A percentile compares a stretch with the other conserved stretches of the same genome.
These are phyloP conservation scores for Fregetta grallaria DNA, from an alignment of 2,113 vertebrate species.

Conservation along the genomic window DNA sequence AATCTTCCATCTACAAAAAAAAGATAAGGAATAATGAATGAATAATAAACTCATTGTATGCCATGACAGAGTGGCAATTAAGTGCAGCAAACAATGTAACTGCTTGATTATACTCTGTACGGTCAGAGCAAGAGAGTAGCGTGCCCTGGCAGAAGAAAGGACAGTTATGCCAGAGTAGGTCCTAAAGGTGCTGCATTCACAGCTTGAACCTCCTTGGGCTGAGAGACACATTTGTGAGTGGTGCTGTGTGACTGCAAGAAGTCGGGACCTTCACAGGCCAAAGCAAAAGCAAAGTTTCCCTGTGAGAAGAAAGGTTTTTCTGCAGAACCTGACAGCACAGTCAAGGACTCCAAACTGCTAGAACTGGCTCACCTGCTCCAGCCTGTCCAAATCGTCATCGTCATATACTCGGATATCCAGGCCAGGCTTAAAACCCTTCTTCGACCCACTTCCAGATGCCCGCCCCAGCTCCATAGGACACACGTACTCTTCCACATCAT, in stretches of 20 bases:
- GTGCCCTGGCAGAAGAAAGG: not conserved
- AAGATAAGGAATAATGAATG: not conserved
- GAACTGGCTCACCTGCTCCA: conserved; percentile 84
- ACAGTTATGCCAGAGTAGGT: not conserved
- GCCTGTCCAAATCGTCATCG: conserved; percentile 88
- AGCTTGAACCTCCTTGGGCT: not conserved
- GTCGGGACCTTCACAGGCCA: not conserved
- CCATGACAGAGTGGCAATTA: not conserved
- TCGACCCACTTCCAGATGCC: conserved; percentile 81
- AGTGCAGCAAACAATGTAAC: not conserved
- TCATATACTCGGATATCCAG: conserved; percentile 89
- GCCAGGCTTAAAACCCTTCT: conserved; percentile 82
- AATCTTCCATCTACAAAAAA: conserved; percentile 92
- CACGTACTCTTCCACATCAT: conserved; percentile 93
- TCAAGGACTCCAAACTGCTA: not conserved
- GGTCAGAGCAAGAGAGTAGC: not conserved
- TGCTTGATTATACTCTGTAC: not conserved
- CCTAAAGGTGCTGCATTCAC: not conserved
- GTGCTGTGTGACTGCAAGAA: not conserved
- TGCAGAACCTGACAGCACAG: not conserved
- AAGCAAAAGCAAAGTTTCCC: not conserved
- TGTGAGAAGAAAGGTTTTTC: not conserved
- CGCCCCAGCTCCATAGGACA: conserved; percentile 97
- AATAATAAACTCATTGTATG: not conserved
- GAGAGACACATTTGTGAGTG: not conserved